Evolutionary conservation across 2,113 vertebrate genomes (phyloP), one percentile per base, ranked within the genome.

Genomic region (Girardinichthys multiradiatus): DNA sequence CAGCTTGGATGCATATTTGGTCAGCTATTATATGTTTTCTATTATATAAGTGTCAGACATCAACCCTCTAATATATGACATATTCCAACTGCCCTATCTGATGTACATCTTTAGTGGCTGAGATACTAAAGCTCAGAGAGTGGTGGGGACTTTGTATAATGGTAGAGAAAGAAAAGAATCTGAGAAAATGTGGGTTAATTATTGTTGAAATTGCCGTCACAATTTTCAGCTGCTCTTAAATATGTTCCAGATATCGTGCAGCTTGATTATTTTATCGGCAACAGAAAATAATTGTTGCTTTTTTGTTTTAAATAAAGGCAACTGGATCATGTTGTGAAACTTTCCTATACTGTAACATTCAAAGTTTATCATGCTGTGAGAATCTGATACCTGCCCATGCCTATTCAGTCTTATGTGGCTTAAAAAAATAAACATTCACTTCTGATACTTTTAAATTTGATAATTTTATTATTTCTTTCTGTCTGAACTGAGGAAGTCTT

Each of bases 401-500:
- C 21, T 24, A 2, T 10, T 51, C 21, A 24, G 21, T 11, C 4
- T 51, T 10, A 51, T 9, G 19, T 51, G 19, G 1, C 21, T 51
- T 19, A 45, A 45, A 51, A 51, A 10, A n/a, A n/a, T n/a, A 4
- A 15, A 24, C 19, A 10, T 51, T 10, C 7, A n/a, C 7, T 15
- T 51, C 7, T 21, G 48, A 51, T 24, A 51, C 9, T n/a, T 30
- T 35, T 10, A 19, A 29, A 9, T 30, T 30, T 26, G n/a, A n/a
- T 15, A 11, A 51, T 78, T 28, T 51, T n/a, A n/a, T n/a, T 45
- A 19, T 17, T 45, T 33, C 31, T 33, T 33, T 6, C 42, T 15
- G 15, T 60, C 14, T 64, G 31, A 57, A 48, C n/a, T 45, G 68
- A 29, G 31, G 64, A 65, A 60, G 77, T 80, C 29, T 60, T 17